Percentiles rank a stretch among this genome's conserved stretches.
These are phyloP conservation scores for Vireo griseus DNA, from an alignment of 2,797 vertebrate genomes.

Conservation along the genomic window DNA sequence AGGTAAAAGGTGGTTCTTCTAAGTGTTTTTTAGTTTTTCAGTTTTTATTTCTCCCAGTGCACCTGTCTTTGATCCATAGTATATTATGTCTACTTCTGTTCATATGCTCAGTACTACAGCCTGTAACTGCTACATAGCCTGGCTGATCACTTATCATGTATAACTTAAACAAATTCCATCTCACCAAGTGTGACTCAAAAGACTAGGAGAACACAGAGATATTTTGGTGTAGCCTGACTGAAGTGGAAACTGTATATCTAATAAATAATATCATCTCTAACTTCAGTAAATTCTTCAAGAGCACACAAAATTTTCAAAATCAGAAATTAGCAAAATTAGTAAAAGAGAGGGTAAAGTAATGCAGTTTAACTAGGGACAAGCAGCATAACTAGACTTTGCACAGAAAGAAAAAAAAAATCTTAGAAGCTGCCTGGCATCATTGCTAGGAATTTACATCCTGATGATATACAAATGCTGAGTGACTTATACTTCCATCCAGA, in stretches of 20 bases:
- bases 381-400: background rate
- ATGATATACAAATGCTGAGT: slow-evolving; percentile 46
- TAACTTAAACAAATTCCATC: background rate
- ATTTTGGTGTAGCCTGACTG: background rate
- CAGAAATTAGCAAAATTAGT: background rate
- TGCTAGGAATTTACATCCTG: background rate
- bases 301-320: background rate
- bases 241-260: background rate
- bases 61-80: background rate
- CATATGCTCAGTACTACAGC: background rate
- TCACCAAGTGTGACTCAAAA: background rate
- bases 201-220: background rate
- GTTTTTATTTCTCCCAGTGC: background rate
- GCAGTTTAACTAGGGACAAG: background rate
- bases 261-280: background rate
- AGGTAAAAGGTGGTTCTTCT: background rate
- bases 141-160: background rate
- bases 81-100: background rate
- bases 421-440: background rate
- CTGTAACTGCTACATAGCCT: background rate
- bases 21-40: background rate
- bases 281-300: background rate
- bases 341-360: background rate
- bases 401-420: background rate
- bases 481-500: slow-evolving; percentile 46